phyloP scores from a whole-genome alignment of 1,140 invertebrate genomes.

The Scylla paramamosain region DNA sequence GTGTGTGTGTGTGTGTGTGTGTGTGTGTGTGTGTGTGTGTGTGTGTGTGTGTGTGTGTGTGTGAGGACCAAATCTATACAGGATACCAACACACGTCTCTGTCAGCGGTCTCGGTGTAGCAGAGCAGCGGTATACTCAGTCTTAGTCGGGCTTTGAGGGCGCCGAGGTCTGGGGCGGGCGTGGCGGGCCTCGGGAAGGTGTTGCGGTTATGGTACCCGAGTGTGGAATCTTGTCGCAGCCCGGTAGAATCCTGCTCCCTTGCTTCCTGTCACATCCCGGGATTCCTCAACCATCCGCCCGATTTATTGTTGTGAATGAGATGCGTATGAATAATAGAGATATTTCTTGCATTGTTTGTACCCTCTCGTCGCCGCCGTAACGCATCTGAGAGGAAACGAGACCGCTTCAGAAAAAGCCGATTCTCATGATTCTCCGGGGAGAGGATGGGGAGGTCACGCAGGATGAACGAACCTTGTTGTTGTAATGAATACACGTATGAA shows the following conservation, averaged over 20 bases:
- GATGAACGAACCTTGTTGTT: neutral
- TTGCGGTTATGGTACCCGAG: neutral
- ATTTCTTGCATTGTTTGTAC: slow-evolving; percentile 9
- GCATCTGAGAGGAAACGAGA: neutral
- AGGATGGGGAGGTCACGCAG: neutral
- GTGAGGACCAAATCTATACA: neutral
- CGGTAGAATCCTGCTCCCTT: neutral
- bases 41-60: neutral
- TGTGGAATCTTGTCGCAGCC: neutral
- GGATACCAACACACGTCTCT: too few species aligned
- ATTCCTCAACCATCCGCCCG: neutral
- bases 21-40: neutral
- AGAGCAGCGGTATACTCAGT: too few species aligned
- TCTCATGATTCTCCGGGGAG: too few species aligned
- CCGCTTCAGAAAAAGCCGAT: neutral
- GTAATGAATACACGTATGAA: slow-evolving; percentile 6
- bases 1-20: neutral
- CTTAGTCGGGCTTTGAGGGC: too few species aligned
- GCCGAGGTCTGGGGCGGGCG: neutral
- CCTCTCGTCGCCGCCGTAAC: neutral
- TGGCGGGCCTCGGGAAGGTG: neutral
- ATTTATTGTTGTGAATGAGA: neutral
- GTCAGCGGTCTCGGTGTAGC: too few species aligned
- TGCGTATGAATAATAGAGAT: neutral
- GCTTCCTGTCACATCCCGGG: neutral